Percentiles rank a stretch among this genome's conserved stretches.
phyloP scores from a whole-genome alignment of 2,113 vertebrate genomes.

The Capricornis sumatraensis region DNA sequence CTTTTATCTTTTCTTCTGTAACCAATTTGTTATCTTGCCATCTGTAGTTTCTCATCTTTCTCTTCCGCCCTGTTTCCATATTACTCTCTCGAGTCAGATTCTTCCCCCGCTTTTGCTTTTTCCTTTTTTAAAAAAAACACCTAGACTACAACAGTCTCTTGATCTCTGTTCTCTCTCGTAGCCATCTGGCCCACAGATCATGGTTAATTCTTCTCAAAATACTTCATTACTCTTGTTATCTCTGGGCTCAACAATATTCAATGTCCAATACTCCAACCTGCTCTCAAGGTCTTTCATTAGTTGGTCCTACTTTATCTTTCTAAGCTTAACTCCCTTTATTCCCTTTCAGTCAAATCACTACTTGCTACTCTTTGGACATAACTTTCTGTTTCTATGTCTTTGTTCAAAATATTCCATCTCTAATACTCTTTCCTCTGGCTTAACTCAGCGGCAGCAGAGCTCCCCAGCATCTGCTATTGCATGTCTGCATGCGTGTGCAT shows the following conservation, averaged over 20 bases:
- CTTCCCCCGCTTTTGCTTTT: not conserved
- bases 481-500: accelerated
- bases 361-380: not conserved
- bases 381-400: not conserved
- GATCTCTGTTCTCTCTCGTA: not conserved
- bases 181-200: not conserved
- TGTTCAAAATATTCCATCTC: not conserved
- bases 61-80: not conserved
- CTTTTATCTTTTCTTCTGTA: not conserved
- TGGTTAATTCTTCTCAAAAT: not conserved
- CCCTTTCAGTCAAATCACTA: slow-evolving; percentile 16
- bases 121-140: not conserved
- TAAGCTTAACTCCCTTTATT: not conserved
- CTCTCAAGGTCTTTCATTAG: not conserved
- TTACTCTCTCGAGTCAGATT: not conserved
- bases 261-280: not conserved
- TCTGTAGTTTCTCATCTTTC: not conserved
- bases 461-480: not conserved
- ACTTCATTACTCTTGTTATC: not conserved
- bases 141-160: not conserved
- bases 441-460: not conserved
- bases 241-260: slow-evolving; percentile 6
- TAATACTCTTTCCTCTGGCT: not conserved
- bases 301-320: not conserved
- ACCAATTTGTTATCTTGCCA: not conserved